Conservation (phyloP, 2,113 vertebrate species). For the Sebastes schlegelii region DNA sequence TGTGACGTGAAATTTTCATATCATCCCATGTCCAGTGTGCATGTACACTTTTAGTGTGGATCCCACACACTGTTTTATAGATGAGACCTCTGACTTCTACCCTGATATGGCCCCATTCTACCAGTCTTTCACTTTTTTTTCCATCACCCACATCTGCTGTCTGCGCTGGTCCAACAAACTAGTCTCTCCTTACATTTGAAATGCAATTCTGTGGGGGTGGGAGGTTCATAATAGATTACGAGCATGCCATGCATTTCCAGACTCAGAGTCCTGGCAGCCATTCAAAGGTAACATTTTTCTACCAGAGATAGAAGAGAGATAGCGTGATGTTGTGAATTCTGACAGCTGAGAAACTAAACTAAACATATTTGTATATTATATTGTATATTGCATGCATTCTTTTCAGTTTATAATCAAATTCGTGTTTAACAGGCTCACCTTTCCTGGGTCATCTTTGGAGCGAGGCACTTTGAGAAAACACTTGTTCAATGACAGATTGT, state of each 20-base stretch:
- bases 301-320: conserved; percentile 62
- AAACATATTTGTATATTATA: conserved; percentile 16
- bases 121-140: conserved; percentile 34
- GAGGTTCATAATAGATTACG: conserved; percentile 73
- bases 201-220: conserved; percentile 67
- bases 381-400: not conserved
- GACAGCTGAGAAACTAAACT: conserved; percentile 51
- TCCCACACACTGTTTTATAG: not conserved
- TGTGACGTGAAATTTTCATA: not conserved
- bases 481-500: conserved; percentile 89
- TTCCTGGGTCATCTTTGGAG: conserved; percentile 89
- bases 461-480: conserved; percentile 91
- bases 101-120: conserved; percentile 24
- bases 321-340: conserved; percentile 48
- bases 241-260: conserved; percentile 76
- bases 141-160: conserved; percentile 44
- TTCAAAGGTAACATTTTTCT: conserved; percentile 74
- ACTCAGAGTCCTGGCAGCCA: conserved; percentile 74
- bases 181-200: conserved; percentile 62
- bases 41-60: not conserved
- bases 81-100: conserved; percentile 22
- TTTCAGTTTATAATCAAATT: conserved; percentile 6
- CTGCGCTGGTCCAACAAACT: conserved; percentile 42
- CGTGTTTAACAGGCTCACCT: conserved; percentile 75
- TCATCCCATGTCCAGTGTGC: not conserved